phyloP scores from a whole-genome alignment of 2,797 vertebrate species.

The Sitta carolinensis region DNA sequence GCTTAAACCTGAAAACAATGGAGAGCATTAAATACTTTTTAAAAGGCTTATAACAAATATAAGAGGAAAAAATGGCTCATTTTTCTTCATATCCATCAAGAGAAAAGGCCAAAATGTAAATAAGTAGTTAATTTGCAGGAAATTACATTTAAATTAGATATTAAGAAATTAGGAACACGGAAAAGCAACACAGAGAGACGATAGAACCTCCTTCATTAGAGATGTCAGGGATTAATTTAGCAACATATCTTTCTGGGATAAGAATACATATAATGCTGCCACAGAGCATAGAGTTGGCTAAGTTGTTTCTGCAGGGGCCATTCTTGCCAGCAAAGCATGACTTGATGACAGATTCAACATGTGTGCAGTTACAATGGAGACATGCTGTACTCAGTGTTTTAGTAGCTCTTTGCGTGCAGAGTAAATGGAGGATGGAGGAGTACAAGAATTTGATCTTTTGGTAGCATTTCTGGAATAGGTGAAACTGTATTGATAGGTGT shows the following conservation, averaged over 20 bases:
- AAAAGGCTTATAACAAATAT: neutral
- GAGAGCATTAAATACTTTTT: neutral
- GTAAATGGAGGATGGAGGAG: neutral
- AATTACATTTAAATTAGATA: conserved; percentile 38
- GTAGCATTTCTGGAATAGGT: neutral
- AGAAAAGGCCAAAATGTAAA: neutral
- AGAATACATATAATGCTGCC: neutral
- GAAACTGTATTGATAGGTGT: neutral
- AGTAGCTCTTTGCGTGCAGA: neutral
- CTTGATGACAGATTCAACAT: neutral
- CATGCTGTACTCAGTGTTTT: neutral
- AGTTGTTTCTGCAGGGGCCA: neutral
- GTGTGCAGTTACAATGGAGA: neutral
- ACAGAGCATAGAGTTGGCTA: neutral
- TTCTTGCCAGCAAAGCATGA: neutral
- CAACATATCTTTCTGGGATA: neutral
- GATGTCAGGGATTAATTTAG: conserved; percentile 13
- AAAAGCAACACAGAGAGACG: neutral
- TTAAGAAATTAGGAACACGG: neutral
- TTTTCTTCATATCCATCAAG: neutral
- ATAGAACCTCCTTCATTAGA: neutral
- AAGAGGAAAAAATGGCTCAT: neutral
- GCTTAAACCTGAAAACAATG: neutral
- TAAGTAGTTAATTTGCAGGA: conserved; percentile 40
- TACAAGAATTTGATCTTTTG: neutral